phyloP scores from a whole-genome alignment of 2,797 vertebrate genomes.

The Masticophis lateralis region DNA sequence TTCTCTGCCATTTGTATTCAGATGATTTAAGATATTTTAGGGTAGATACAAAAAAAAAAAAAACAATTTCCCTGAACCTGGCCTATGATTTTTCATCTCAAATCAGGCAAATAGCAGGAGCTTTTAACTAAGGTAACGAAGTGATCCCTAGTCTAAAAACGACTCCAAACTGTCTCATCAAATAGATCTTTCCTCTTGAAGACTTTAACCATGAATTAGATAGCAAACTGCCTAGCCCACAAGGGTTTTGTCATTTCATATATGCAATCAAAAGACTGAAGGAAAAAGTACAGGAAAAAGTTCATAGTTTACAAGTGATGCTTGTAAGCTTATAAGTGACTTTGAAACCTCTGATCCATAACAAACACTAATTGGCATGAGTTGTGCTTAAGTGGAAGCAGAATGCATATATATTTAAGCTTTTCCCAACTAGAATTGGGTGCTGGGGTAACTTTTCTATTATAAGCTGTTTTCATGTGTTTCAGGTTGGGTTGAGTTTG shows the following conservation, averaged over 20 bases:
- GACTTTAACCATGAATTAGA: neutral
- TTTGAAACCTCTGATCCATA: neutral
- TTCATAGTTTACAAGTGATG: neutral
- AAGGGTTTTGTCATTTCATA: neutral
- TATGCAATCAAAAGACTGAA: neutral
- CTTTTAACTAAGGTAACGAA: neutral
- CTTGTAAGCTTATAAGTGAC: neutral
- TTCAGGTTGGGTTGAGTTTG: neutral
- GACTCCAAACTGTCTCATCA: neutral
- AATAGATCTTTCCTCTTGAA: neutral
- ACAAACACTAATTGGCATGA: neutral
- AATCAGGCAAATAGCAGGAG: neutral
- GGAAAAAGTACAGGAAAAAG: neutral
- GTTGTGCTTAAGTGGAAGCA: neutral
- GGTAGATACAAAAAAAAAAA: neutral
- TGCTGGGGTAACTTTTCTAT: neutral
- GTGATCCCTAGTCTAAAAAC: neutral
- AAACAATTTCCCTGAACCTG: neutral
- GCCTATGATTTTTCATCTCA: neutral
- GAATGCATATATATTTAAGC: neutral
- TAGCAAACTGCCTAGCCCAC: neutral
- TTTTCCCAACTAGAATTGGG: neutral
- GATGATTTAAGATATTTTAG: neutral
- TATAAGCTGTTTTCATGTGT: neutral
- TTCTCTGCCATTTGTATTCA: neutral